Evolutionary conservation across 2,888 invertebrate species (phyloP).

Genomic region (Hyposoter didymator): DNA sequence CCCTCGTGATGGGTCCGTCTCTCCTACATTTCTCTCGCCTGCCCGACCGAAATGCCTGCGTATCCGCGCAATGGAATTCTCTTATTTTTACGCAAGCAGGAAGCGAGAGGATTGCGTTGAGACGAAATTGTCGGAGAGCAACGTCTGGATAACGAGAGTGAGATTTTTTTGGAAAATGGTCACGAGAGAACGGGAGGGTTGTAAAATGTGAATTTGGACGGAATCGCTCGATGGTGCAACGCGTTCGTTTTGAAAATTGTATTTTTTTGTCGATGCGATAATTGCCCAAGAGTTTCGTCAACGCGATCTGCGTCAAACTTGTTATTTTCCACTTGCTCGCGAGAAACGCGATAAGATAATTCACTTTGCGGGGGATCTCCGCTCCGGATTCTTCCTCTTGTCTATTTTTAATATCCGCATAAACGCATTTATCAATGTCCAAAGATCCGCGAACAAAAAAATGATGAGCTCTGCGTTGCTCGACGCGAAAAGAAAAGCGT

Average conservation of each 20-base stretch:
- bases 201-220: background rate
- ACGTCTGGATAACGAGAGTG: background rate
- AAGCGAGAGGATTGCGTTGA: background rate
- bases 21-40: background rate
- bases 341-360: conserved; percentile 71
- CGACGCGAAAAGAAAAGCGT: conserved; percentile 16
- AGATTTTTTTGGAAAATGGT: background rate
- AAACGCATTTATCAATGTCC: background rate
- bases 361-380: conserved; percentile 71
- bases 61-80: background rate
- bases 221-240: background rate
- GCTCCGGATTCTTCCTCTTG: background rate
- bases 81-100: background rate
- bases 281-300: conserved; percentile 21
- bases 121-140: background rate
- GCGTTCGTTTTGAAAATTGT: background rate
- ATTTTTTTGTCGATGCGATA: too few species aligned
- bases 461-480: conserved; percentile 9
- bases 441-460: conserved; percentile 35
- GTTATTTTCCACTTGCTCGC: conserved; percentile 60
- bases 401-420: background rate
- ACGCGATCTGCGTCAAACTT: conserved; percentile 49
- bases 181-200: background rate
- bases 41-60: background rate
- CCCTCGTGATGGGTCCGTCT: too few species aligned